Conservation (phyloP, 2,888 invertebrate genomes). For the Hemicrepidius hirtus region DNA sequence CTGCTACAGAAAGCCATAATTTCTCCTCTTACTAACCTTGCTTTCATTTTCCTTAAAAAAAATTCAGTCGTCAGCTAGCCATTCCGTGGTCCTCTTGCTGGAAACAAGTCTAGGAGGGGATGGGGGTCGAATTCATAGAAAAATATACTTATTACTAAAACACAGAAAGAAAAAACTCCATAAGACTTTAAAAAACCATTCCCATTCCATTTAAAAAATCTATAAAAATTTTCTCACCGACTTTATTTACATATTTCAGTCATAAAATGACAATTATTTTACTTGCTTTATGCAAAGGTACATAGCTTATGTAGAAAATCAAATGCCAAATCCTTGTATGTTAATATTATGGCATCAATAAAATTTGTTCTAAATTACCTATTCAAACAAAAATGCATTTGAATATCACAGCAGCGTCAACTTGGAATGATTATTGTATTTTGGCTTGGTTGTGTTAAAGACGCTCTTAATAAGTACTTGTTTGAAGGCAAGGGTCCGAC, state of each 20-base stretch:
- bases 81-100: no score
- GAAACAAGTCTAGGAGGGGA: no score
- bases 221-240: not conserved
- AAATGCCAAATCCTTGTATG: not conserved
- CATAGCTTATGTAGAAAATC: conserved; percentile 12
- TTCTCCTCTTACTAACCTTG: no score
- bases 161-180: no score
- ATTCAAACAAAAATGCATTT: conserved; percentile 34
- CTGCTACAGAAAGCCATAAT: no score
- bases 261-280: conserved; percentile 32
- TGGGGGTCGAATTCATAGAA: no score
- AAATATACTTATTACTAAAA: no score
- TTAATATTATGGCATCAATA: conserved; percentile 11
- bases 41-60: no score
- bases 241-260: conserved; percentile 41
- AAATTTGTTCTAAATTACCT: conserved; percentile 13
- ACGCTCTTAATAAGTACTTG: conserved; percentile 31
- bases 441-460: not conserved
- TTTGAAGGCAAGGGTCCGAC: not conserved
- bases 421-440: conserved; percentile 38
- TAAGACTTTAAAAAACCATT: no score
- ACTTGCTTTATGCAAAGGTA: conserved; percentile 18
- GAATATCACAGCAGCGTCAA: conserved; percentile 48
- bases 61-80: no score
- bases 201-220: no score